Conservation (phyloP, 2,113 vertebrate genomes). For the Pelecanoides urinatrix region DNA sequence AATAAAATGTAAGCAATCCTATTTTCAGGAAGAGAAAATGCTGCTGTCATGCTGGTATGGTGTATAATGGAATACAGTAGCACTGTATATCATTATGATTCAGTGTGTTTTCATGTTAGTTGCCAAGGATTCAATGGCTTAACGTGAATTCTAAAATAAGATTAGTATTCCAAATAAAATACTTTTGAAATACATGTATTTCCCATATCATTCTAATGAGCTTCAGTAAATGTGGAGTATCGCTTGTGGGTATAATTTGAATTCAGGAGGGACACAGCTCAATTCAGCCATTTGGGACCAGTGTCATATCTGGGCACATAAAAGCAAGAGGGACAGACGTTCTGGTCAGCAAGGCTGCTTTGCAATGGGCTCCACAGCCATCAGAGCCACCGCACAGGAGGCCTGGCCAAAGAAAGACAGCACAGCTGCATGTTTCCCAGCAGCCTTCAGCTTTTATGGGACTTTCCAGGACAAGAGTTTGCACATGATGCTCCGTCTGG, state of each 20-base stretch:
- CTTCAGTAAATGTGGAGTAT: background rate
- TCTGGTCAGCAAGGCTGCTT: background rate
- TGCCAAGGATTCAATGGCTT: constrained; percentile 45
- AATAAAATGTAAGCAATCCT: constrained; percentile 25
- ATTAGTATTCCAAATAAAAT: constrained; percentile 50
- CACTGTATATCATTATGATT: constrained; percentile 46
- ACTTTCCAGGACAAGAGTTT: background rate
- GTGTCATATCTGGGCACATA: background rate
- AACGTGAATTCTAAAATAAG: constrained; percentile 52
- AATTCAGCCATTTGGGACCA: background rate
- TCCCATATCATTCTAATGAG: constrained; percentile 29
- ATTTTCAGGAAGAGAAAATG: constrained; percentile 20
- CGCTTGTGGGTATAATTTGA: background rate
- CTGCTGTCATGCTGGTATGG: background rate
- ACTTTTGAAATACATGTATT: constrained; percentile 6
- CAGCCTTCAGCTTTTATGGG: background rate
- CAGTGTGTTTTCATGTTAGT: constrained; percentile 51
- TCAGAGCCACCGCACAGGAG: background rate
- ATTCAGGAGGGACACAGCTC: background rate
- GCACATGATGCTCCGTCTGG: accelerated
- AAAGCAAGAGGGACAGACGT: background rate
- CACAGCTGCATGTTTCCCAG: background rate
- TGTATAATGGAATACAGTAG: constrained; percentile 8
- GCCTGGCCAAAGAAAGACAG: background rate
- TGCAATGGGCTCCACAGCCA: background rate